phyloP scores from a whole-genome alignment of 2,113 vertebrate genomes.

The Rhea pennata region DNA sequence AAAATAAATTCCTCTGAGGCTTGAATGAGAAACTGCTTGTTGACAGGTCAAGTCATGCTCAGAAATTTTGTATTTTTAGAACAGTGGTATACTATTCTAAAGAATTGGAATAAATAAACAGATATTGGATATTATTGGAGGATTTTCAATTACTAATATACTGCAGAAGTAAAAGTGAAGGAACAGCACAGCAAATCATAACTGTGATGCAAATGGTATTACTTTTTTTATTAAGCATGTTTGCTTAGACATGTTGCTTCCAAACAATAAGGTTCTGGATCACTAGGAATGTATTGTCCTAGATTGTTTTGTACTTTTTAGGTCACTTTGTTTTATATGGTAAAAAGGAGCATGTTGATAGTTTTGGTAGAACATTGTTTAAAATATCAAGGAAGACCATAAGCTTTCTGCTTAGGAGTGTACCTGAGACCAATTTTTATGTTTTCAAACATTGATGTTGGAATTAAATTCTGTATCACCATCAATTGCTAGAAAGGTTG shows the following conservation, averaged over 20 bases:
- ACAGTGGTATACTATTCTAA: not conserved
- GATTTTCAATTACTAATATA: not conserved
- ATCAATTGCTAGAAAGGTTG: not conserved
- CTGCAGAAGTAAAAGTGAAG: not conserved
- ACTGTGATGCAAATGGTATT: not conserved
- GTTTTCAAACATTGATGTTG: not conserved
- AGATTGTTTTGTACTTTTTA: not conserved
- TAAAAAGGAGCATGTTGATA: not conserved
- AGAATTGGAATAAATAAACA: not conserved
- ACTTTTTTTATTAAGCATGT: not conserved
- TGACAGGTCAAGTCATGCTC: conserved; percentile 47
- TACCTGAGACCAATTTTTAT: not conserved
- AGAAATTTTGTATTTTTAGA: conserved; percentile 44
- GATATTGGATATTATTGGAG: not conserved
- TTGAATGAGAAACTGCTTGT: conserved; percentile 24
- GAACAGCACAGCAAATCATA: not conserved
- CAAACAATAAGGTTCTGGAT: not conserved
- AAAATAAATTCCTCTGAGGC: conserved; percentile 1
- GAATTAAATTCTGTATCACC: not conserved
- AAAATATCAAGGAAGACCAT: not conserved
- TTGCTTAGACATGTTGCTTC: not conserved
- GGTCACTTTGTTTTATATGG: not conserved
- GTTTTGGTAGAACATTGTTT: not conserved
- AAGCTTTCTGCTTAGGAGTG: not conserved
- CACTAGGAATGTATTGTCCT: not conserved